phyloP scores from a whole-genome alignment of 2,113 vertebrate genomes.

The Penelope pileata region DNA sequence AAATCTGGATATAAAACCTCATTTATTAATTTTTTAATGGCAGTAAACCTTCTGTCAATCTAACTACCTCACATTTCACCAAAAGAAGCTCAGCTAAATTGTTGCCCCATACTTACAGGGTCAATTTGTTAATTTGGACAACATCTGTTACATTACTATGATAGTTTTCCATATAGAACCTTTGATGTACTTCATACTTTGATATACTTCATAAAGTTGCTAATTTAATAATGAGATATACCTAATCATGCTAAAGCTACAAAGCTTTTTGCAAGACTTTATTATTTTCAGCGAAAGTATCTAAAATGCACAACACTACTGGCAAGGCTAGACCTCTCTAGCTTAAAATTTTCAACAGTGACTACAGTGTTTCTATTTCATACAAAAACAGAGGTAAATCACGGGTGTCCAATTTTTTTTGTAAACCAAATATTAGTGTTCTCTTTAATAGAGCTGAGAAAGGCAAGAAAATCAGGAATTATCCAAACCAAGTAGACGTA shows the following conservation, averaged over 20 bases:
- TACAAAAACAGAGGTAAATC: neutral
- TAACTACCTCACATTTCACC: slow-evolving; percentile 31
- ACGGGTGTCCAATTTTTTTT: neutral
- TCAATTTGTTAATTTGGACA: slow-evolving; percentile 42
- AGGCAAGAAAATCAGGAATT: neutral
- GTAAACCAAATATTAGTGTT: neutral
- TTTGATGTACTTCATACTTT: neutral
- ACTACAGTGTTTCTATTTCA: neutral
- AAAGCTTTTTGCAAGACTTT: neutral
- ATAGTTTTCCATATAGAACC: slow-evolving; percentile 4
- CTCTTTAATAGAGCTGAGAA: neutral
- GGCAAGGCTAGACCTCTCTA: neutral
- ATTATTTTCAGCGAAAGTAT: neutral
- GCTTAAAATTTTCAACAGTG: neutral
- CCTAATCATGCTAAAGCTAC: neutral
- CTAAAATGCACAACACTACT: neutral
- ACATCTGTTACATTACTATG: neutral
- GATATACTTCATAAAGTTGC: slow-evolving; percentile 12
- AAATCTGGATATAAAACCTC: neutral
- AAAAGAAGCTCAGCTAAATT: slow-evolving; percentile 27
- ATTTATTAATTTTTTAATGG: slow-evolving; percentile 10
- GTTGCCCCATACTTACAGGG: neutral
- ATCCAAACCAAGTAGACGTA: neutral
- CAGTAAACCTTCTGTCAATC: slow-evolving; percentile 19
- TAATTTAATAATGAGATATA: neutral